phyloP scores from a whole-genome alignment of 2,888 invertebrate species.

The Hedya salicella region DNA sequence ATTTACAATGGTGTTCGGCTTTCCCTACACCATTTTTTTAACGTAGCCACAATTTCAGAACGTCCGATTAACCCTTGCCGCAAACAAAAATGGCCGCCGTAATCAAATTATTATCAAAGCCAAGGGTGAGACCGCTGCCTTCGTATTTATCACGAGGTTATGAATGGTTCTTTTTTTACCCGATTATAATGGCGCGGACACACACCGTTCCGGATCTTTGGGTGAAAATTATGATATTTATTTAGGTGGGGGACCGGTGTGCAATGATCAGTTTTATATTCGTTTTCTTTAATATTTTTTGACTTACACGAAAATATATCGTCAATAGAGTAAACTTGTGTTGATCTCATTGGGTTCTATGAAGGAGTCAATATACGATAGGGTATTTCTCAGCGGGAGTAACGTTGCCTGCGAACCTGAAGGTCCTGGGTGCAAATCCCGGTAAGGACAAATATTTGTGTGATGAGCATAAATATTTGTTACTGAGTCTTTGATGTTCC shows the following conservation, averaged over 20 bases:
- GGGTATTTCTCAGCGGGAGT: too few relatives aligned
- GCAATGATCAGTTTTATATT: neutral
- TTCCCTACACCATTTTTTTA: too few relatives aligned
- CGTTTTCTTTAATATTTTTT: neutral
- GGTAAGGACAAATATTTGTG: too few relatives aligned
- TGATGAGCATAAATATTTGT: too few relatives aligned
- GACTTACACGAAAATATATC: neutral
- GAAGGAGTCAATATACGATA: too few relatives aligned
- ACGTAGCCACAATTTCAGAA: slow-evolving; percentile 36
- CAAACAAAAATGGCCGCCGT: slow-evolving; percentile 64
- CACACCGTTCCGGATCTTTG: slow-evolving; percentile 32
- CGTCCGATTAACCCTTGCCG: slow-evolving; percentile 61
- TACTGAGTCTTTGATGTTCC: too few relatives aligned
- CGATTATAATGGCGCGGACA: slow-evolving; percentile 62
- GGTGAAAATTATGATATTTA: slow-evolving; percentile 30
- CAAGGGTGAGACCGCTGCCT: slow-evolving; percentile 63
- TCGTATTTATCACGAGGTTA: slow-evolving; percentile 71
- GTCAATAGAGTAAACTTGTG: too few relatives aligned
- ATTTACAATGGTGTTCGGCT: too few relatives aligned
- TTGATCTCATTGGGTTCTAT: too few relatives aligned
- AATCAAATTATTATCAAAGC: slow-evolving; percentile 71
- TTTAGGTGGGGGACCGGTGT: slow-evolving; percentile 16
- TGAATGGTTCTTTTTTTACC: slow-evolving; percentile 63
- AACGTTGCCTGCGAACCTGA: too few relatives aligned
- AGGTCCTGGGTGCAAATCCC: too few relatives aligned